Conservation (phyloP, 2,888 invertebrate species). For the Diplolepis rosae region DNA sequence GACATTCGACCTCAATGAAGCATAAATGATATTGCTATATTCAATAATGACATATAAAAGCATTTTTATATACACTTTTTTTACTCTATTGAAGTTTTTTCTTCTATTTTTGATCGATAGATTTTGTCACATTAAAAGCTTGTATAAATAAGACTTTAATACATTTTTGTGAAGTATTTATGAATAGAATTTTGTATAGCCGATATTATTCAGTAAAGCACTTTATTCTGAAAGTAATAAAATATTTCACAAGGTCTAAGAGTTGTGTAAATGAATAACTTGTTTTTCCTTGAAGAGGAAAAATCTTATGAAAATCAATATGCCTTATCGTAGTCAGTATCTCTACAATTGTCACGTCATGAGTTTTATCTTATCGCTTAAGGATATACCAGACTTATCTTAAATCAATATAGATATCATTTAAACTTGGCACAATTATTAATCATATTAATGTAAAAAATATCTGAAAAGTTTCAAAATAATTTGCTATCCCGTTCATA, state of each 20-base stretch:
- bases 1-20: not conserved
- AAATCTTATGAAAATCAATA: constrained; percentile 3
- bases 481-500: no score
- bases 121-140: no score
- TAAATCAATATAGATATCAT: no score
- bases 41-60: no score
- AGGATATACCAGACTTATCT: no score
- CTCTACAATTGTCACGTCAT: constrained; percentile 42
- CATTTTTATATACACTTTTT: not conserved
- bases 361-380: constrained; percentile 50
- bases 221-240: not conserved
- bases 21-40: not conserved
- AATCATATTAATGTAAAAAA: no score
- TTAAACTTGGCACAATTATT: no score
- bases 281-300: constrained; percentile 1
- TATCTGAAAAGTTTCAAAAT: no score
- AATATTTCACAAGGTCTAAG: not conserved
- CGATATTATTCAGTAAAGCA: no score
- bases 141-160: no score
- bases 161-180: no score
- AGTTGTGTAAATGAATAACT: not conserved
- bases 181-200: not conserved
- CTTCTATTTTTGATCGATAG: not conserved
- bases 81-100: not conserved
- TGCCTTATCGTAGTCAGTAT: constrained; percentile 13